Percentiles rank a stretch among this genome's conserved stretches.
Conservation (phyloP, 2,888 invertebrate genomes). For the Schizotus pectinicornis region DNA sequence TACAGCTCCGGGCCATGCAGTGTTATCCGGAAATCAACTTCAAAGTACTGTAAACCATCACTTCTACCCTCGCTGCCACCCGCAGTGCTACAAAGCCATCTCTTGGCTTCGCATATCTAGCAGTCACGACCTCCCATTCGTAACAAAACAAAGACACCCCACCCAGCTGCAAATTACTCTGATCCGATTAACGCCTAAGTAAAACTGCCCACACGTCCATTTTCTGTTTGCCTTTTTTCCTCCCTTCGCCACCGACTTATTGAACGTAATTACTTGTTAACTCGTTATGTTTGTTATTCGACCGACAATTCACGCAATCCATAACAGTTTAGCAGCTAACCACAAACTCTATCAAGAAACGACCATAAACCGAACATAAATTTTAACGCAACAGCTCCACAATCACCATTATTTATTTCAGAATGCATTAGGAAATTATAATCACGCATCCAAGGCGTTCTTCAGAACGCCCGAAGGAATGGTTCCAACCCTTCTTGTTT, state of each 20-base stretch:
- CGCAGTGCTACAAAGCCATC: constrained; percentile 22
- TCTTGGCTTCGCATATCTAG: constrained; percentile 20
- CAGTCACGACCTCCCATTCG: constrained; percentile 15
- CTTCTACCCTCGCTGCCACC: constrained; percentile 15
- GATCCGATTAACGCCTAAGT: constrained; percentile 25
- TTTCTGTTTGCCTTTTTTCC: constrained; percentile 11
- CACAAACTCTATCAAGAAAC: no score
- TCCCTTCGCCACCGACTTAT: constrained; percentile 6
- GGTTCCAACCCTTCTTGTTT: no score
- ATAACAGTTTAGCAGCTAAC: no score
- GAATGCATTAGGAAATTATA: no score
- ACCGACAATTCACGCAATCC: no score
- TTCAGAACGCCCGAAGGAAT: no score
- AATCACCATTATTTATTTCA: no score
- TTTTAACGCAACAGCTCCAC: no score
- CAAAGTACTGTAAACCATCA: constrained; percentile 20
- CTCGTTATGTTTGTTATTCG: no score
- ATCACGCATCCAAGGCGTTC: no score
- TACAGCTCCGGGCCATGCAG: constrained; percentile 27
- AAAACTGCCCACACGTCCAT: constrained; percentile 12
- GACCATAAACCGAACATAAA: no score
- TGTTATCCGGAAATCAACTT: constrained; percentile 29
- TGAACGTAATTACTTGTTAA: constrained; percentile 5
- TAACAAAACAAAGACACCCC: constrained; percentile 25
- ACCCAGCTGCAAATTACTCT: constrained; percentile 24